These are phyloP conservation scores for Phaethornis superciliosus DNA, from an alignment of 2,113 vertebrate species.

Conservation along the genomic window DNA sequence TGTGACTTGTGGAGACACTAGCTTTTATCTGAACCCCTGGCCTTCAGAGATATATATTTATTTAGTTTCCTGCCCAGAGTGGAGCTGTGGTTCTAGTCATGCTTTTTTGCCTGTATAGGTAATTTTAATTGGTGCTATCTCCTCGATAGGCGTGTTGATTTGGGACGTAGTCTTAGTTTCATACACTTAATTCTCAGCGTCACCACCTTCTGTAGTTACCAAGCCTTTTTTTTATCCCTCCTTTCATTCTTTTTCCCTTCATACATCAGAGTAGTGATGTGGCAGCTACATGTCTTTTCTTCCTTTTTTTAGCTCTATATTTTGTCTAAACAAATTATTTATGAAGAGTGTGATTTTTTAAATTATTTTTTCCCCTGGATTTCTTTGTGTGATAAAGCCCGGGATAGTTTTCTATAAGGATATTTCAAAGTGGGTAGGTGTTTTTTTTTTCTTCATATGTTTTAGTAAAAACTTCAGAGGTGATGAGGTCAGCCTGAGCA, in stretches of 20 bases:
- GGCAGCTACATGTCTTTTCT: neutral
- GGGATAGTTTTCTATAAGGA: neutral
- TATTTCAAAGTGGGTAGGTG: neutral
- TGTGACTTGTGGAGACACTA: neutral
- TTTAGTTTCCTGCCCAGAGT: neutral
- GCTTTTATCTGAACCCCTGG: neutral
- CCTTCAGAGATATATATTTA: neutral
- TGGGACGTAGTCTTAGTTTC: neutral
- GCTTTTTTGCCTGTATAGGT: neutral
- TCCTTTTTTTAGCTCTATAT: neutral
- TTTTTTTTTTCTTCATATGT: neutral
- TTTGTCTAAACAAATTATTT: neutral
- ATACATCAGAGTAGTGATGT: neutral
- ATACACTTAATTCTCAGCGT: neutral
- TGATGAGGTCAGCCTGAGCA: neutral
- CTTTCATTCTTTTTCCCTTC: neutral
- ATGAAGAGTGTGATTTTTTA: neutral
- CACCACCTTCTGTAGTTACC: neutral
- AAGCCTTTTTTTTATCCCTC: neutral
- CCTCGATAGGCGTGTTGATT: neutral
- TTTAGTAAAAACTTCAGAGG: neutral
- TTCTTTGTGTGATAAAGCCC: neutral
- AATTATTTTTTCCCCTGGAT: neutral
- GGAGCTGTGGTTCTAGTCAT: neutral
- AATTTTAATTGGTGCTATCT: slow-evolving; percentile 27